phyloP scores from a whole-genome alignment of 2,113 vertebrate species.

The Egretta garzetta region DNA sequence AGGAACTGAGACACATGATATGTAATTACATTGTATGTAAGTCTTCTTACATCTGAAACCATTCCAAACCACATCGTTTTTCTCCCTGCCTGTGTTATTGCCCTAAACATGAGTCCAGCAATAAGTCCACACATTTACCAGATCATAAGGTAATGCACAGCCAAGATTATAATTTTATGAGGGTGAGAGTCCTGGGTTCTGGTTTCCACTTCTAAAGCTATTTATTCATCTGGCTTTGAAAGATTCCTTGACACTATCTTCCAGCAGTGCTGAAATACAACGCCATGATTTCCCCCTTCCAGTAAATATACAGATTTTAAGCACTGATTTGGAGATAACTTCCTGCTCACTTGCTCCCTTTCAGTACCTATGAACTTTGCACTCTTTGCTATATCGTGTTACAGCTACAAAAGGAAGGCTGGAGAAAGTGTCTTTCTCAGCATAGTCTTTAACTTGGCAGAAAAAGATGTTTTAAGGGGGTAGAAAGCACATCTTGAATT shows the following conservation, averaged over 20 bases:
- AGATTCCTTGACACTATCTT: background rate
- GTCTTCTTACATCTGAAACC: background rate
- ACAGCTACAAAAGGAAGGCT: background rate
- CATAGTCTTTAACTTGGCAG: background rate
- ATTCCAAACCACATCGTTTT: background rate
- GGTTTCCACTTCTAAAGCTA: background rate
- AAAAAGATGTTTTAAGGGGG: background rate
- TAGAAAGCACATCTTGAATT: background rate
- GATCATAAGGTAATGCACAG: background rate
- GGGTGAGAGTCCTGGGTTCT: background rate
- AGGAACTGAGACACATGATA: rapidly evolving
- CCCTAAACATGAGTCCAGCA: background rate
- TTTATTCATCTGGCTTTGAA: background rate
- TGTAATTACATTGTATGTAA: background rate
- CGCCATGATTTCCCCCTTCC: background rate
- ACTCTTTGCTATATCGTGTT: background rate
- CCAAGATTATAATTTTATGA: background rate
- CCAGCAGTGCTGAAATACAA: background rate
- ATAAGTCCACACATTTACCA: background rate
- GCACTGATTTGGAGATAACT: background rate
- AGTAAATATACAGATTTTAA: background rate
- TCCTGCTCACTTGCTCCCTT: background rate
- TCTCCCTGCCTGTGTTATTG: background rate
- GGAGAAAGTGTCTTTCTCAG: background rate
- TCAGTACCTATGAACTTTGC: background rate